Conservation (phyloP, 1,140 invertebrate genomes). For the Sweltsa coloradensis region DNA sequence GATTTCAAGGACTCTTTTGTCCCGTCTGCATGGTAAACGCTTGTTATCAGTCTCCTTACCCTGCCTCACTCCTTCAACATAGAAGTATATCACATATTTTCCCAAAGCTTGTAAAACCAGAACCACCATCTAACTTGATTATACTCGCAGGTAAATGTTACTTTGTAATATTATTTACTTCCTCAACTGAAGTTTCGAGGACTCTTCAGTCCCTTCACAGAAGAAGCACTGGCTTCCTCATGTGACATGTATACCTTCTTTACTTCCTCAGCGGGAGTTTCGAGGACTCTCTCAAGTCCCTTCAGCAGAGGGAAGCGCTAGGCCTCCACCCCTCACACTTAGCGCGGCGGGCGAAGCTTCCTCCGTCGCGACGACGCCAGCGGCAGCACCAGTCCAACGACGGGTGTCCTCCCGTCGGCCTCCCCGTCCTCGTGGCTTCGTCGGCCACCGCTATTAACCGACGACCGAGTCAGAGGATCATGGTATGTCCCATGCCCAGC, state of each 20-base stretch:
- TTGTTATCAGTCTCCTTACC: too few species aligned
- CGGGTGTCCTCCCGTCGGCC: background rate
- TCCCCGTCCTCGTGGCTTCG: background rate
- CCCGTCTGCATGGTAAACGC: too few species aligned
- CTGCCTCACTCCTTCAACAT: too few species aligned
- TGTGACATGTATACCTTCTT: background rate
- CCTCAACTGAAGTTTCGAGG: too few species aligned
- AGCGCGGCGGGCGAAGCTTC: background rate
- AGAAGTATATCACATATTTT: too few species aligned
- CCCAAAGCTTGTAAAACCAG: too few species aligned
- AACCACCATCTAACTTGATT: too few species aligned
- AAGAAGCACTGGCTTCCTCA: background rate
- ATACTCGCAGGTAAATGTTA: too few species aligned
- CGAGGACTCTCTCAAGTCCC: conserved; percentile 47
- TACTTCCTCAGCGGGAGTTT: conserved; percentile 41
- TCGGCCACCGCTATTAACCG: background rate
- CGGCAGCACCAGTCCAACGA: too few species aligned
- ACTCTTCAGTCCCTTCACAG: too few species aligned
- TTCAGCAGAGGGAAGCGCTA: conserved; percentile 2
- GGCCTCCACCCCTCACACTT: background rate
- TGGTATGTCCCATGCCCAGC: background rate
- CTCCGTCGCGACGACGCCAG: conserved; percentile 1
- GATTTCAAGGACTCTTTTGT: too few species aligned
- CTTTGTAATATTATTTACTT: too few species aligned
- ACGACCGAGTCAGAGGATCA: background rate